Evolutionary conservation across 1,140 invertebrate species (phyloP), one percentile per base, ranked within the genome.

Genomic region (Pseudomyrmex gracilis): DNA sequence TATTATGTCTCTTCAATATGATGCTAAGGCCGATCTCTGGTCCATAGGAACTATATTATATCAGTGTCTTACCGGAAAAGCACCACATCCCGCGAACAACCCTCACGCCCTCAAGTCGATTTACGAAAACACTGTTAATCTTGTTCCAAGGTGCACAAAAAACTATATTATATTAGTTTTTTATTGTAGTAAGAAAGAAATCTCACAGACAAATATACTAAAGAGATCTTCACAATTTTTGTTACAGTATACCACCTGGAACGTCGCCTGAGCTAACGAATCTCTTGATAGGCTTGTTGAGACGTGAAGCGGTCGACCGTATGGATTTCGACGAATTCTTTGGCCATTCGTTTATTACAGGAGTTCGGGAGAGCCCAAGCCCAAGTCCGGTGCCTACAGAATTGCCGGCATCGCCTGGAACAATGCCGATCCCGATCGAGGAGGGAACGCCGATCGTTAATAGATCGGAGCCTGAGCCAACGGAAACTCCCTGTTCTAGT

Each of bases 21-120:
- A 99, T 95, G 98, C 98, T 15, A 99, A 99, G 95, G 99, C 99
- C 58, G 99, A 99, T 95, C 95, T 99, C 76, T 99, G 99, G 99
- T 99, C 98, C 85, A 95, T 99, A 85, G 99, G 99, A 66, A 99
- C 99, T 8, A 99, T 99, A 87, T 98, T 99, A 57, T 99, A 98
- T 95, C 99, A 99, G 93, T 99, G 99, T 95, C 95, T 99, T 82
- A 99, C 98, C 66, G 99, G 99, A 60, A 99, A 99, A 94, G 99
- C 99, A 64, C 99, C 99, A 57, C 99, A 99, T 94, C 97, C 99
- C 94, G 99, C 99, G 55, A 97, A 98, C 89, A 99, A 98, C 53
- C 99, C 99, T n/a, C 99, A 99, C 92, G 98, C 98, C 82, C 95
- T 99, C 22, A 99, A 99, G 95, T 96, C 97, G 87, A 99, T 98